Evolutionary conservation across 2,888 invertebrate species (phyloP).

Genomic region (Macroteleia sp.): DNA sequence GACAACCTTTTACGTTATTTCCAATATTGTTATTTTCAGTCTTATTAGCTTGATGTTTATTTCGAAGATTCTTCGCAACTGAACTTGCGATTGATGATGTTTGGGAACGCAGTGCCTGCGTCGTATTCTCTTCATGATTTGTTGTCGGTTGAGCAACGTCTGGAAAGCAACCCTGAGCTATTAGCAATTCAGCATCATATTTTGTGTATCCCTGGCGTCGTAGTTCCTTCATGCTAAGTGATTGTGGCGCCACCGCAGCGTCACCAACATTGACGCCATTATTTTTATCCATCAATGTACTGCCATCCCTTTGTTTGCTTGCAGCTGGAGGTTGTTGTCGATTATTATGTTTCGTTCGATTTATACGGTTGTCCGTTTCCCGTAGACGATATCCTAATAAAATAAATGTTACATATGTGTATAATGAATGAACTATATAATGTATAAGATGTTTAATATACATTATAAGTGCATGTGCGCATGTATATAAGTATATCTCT

Average conservation of each 20-base stretch:
- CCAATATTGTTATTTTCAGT: slow-evolving; percentile 74
- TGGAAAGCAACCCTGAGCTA: slow-evolving; percentile 91
- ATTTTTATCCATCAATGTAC: slow-evolving; percentile 78
- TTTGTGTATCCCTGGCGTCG: slow-evolving; percentile 94
- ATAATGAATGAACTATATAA: too few species aligned
- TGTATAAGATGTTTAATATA: too few species aligned
- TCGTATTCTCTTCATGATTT: slow-evolving; percentile 75
- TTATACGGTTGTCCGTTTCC: slow-evolving; percentile 97
- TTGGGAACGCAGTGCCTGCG: slow-evolving; percentile 70
- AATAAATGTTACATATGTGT: too few species aligned
- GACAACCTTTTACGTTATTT: slow-evolving; percentile 73
- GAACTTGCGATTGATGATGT: slow-evolving; percentile 73
- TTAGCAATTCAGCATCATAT: slow-evolving; percentile 94
- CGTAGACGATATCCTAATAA: slow-evolving; percentile 94
- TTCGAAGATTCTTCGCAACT: slow-evolving; percentile 79
- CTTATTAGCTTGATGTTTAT: slow-evolving; percentile 78
- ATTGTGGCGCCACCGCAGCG: slow-evolving; percentile 86
- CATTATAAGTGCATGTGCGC: too few species aligned
- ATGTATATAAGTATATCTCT: too few species aligned
- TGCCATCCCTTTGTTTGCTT: slow-evolving; percentile 78
- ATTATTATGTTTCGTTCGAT: slow-evolving; percentile 89
- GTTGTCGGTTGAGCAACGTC: slow-evolving; percentile 85
- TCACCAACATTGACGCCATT: slow-evolving; percentile 75
- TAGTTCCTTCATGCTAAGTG: slow-evolving; percentile 92
- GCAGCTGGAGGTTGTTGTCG: slow-evolving; percentile 79